Evolutionary conservation across 1,140 invertebrate species (phyloP), one percentile per base, ranked within the genome.

Genomic region (Cataglyphis hispanica): DNA sequence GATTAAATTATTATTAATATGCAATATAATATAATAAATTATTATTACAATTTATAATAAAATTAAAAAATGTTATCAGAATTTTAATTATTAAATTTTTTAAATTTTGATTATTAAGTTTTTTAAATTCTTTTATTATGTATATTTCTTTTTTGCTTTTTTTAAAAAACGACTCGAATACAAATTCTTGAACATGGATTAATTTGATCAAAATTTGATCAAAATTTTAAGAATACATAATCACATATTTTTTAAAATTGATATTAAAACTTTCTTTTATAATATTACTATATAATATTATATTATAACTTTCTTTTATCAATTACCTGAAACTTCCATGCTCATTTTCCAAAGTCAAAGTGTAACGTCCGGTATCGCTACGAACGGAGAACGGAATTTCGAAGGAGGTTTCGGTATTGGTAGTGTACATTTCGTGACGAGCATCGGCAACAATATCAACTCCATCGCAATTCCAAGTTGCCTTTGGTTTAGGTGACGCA

Each of bases 381-480:
- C 98, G 96, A 60, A 97, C 96, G 25, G 98, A 97, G 92, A 98
- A 98, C 87, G 97, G 97, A 96, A 99, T 98, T 95, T 99, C 98
- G 92, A 99, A 97, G 31, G 97, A 96, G 16, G 98, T 97, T 92
- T 98, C 97, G 85, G 97, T 97, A 78, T 97, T 97, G 2, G 97
- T 96, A 19, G 96, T 96, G 61, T 95, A 96, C 70, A 96, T 95
- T 66, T 95, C 94, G 53, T 95, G 94, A 6, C 94, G 92, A n/a
- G 92, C 93, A 77, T 95, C 95, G 56, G 95, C 91, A 16, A 96
- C 94, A 34, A 98, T 96, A 10, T 96, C 95, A 90, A 97, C 97
- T 64, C 97, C 98, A 94, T 99, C 98, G 84, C 98, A 96, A 40
- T 97, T 97, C 99, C 99, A 99, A 93, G 97, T 97, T n/a, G 97